phyloP scores from a whole-genome alignment of 2,888 invertebrate species.

The Polylopha cassiicola region DNA sequence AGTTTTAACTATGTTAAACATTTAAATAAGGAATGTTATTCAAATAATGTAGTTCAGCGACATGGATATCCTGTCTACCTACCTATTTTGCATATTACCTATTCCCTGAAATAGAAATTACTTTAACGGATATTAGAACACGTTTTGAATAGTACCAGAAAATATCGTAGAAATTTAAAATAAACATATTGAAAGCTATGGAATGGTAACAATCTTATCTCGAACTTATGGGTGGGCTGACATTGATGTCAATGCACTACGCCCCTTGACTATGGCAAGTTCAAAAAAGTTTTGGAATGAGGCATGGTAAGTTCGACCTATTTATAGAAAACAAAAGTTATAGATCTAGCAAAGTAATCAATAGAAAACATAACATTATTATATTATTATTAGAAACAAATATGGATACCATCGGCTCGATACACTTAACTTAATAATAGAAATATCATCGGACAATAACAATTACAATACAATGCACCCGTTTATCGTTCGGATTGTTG shows the following conservation, averaged over 20 bases:
- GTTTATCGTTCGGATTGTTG: conserved; percentile 14
- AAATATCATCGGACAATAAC: conserved; percentile 18
- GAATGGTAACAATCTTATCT: conserved; percentile 42
- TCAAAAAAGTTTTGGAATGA: too few relatives aligned
- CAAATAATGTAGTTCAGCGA: conserved; percentile 20
- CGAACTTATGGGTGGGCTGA: conserved; percentile 37
- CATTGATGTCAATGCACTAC: conserved; percentile 49
- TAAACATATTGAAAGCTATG: conserved; percentile 34
- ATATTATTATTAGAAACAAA: too few relatives aligned
- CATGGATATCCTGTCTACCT: conserved; percentile 20
- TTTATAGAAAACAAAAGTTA: conserved; percentile 18
- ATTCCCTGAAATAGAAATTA: too few relatives aligned
- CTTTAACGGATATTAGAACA: not conserved
- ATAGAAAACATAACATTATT: too few relatives aligned
- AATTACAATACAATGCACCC: conserved; percentile 19
- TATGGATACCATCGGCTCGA: conserved; percentile 2
- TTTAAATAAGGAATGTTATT: conserved; percentile 20
- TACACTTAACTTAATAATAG: conserved; percentile 2
- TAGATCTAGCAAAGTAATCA: too few relatives aligned
- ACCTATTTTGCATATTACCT: too few relatives aligned
- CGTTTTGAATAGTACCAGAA: not conserved
- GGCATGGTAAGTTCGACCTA: too few relatives aligned
- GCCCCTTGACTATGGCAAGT: conserved; percentile 30
- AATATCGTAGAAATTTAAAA: conserved; percentile 25
- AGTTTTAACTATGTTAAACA: conserved; percentile 12